Base-by-base conservation (phyloP, 35 echinoderm and acorn worm genomes). In the Holothuria glaberrima region DNA sequence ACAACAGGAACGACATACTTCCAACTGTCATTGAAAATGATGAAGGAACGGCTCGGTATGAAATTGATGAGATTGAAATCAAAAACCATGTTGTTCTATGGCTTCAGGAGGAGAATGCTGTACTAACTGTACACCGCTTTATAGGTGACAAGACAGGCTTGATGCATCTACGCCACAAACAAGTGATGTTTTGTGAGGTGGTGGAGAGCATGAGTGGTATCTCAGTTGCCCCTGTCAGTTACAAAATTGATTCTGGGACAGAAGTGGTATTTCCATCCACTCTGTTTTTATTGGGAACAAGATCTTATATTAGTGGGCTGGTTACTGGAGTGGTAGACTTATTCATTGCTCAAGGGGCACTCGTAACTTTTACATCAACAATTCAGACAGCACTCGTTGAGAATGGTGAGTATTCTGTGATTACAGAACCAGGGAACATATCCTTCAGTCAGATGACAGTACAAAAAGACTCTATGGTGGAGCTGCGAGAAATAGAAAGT, bases 11-110 rank as follows among this genome's bases (percentile, higher is more conserved):
- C 32, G 58, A 97, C 58, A 25, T 75, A 0, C 68, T 97, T 0
- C 91, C 94, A 21, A 97, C 94, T 0, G 66, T 97, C 16, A 97
- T 97, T 22, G 91, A 93, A 86, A 93, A 97, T 89, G 94, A 97
- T 36, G 79, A 91, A 65, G 89, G 91, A 21, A 97, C 91, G 5
- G 59, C 62, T 41, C 71, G 74, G 54, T 94, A 86, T 90, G 94
- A 93, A 70, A 68, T 97, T 58, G 94, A 97, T 72, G 94, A 97
- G 57, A 59, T 97, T 32, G 94, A 97, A 72, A 91, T 92, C 6
- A 88, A 90, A 30, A 97, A 97, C 48, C 89, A 93, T 97, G 94
- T 97, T 30, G 90, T 92, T 25, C 54, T 97, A 14, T 97, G 94
- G 94, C 59, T 97, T 25, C 86, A 88, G 74, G 94, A 83, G 32